These are phyloP conservation scores for Periophthalmodon schlosseri DNA, from an alignment of 2,113 vertebrate species.

Conservation along the genomic window DNA sequence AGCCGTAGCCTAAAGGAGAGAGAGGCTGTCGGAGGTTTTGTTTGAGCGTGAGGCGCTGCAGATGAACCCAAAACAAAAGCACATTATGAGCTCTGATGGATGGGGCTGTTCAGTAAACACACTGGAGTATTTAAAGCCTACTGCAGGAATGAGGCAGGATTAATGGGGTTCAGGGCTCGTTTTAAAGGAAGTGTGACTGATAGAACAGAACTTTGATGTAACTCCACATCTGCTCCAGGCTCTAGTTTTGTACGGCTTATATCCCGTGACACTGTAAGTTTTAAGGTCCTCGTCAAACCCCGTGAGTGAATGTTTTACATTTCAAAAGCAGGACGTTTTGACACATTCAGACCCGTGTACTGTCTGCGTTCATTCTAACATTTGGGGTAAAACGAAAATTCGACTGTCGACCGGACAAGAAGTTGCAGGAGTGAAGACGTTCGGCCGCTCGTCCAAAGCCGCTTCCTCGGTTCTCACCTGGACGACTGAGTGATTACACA, in stretches of 20 bases:
- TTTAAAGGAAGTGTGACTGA: not conserved
- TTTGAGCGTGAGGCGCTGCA: not conserved
- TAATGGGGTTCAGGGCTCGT: not conserved
- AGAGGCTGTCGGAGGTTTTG: not conserved
- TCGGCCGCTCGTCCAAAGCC: too few species aligned
- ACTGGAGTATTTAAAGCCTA: not conserved
- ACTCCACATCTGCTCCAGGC: not conserved
- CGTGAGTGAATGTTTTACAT: too few species aligned
- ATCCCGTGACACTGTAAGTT: too few species aligned
- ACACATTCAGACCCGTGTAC: too few species aligned
- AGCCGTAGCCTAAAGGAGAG: conserved; percentile 1
- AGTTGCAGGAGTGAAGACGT: too few species aligned
- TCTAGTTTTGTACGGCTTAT: not conserved
- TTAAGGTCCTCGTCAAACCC: too few species aligned
- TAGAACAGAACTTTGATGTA: not conserved
- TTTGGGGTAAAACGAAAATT: too few species aligned
- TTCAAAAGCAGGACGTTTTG: too few species aligned
- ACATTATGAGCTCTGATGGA: not conserved
- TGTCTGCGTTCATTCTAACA: too few species aligned
- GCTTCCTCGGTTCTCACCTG: too few species aligned
- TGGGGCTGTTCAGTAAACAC: not conserved
- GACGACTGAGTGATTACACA: too few species aligned
- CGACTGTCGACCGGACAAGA: too few species aligned
- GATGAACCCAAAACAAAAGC: conserved; percentile 6
- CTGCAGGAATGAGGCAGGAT: not conserved